Evolutionary conservation across 2,113 vertebrate species (phyloP), one percentile per base, ranked within the genome.

Genomic region (Acanthisitta chloris): DNA sequence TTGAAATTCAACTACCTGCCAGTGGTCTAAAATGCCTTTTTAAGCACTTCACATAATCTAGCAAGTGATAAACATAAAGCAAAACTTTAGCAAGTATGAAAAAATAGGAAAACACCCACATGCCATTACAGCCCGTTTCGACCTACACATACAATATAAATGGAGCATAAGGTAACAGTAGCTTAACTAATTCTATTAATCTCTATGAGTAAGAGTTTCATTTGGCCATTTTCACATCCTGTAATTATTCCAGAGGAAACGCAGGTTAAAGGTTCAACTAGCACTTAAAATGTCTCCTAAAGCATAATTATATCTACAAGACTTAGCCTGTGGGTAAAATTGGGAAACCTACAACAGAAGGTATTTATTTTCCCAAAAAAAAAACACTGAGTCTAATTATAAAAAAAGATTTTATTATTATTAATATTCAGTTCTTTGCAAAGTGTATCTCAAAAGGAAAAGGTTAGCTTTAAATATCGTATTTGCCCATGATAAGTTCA

Each of bases 191-290:
- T 97, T 97, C 91, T 92, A 96, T 96, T 97, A 98, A 97, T 92
- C 91, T 96, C 92, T 79, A 31, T 69, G 89, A 93, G 93, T 86
- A 88, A 74, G 81, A 78, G 64, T 97, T 97, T 96, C 96, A 98
- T 97, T 95, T 92, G 90, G 92, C 93, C 85, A 95, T 96, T 97
- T 96, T 97, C 96, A 95, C 95, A 97, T 98, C 85, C 92, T 97
- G 87, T 90, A 98, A 98, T 98, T 97, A 98, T 97, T 93, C 67
- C 87, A 94, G 85, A 98, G 93, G 95, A 98, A 97, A 97, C 79
- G 0, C 77, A 92, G 92, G 96, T 96, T 97, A 97, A 97, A 94
- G 95, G 97, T 97, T 98, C 95, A 98, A 72, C 92, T 97, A 92
- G 92, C 84, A 93, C 96, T 97, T 90, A 96, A 97, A 97, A 96